Base-by-base conservation (phyloP, 2,113 vertebrate species). In the Cygnus atratus region DNA sequence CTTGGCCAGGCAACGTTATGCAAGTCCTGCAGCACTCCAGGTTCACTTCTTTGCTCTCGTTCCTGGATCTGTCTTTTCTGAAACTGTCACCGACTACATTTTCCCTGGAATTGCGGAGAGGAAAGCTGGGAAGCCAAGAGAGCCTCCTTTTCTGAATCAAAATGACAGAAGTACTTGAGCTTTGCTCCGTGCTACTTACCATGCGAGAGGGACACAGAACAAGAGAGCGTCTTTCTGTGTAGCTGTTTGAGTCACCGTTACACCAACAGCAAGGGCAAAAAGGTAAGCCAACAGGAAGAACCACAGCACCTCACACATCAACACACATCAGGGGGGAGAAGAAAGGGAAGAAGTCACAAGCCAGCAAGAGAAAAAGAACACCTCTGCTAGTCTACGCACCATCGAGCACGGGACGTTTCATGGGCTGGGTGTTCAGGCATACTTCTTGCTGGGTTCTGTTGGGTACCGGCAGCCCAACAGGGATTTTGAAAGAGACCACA, bases 371-470 rank as follows among this genome's bases (percentile, higher is more conserved):
- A 54, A 39, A 66, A 93, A 67, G 52, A 95, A 75, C 82, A 82
- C 37, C 71, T 65, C 63, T 74, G 70, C 88, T 87, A 90, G 33
- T 79, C 88, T 89, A 59, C 78, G 17, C 66, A 54, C 14, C 37
- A 57, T 77, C 65, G 80, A 88, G 79, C 73, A 93, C 5, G 9
- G 46, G 58, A 48, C 4, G 2, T 54, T 15, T 13, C 25, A 57
- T 1, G 2, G 75, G 55, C 63, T 74, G 68, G 70, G 77, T 75
- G 87, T 81, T 92, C 93, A 81, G 82, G 59, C 68, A 80, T 52
- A 12, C 13, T 88, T 37, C 95, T 96, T 93, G 95, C 96, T 94
- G 96, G 66, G 31, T 89, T 65, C 92, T 95, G 74, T 79, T 93
- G 90, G 83, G 66, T 76, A 16, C 41, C 0, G 0, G 35, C 5